Base-by-base conservation (phyloP, 2,888 invertebrate genomes). In the Exephanes ischioxanthus region DNA sequence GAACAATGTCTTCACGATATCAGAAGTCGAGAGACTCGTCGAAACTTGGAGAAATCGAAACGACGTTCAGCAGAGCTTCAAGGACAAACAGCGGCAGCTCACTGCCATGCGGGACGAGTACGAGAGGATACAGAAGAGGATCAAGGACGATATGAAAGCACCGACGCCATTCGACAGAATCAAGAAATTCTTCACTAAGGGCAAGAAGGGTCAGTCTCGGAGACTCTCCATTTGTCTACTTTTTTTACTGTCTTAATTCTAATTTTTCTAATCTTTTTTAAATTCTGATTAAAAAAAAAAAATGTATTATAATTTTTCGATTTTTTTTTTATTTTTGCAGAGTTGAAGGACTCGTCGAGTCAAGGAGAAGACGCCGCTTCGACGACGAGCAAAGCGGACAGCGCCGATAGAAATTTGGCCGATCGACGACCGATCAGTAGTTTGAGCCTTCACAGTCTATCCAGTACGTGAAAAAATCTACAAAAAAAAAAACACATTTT, bases 1-100 rank as follows among this genome's bases (percentile, higher is more conserved):
- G 93, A 98, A 98, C 91, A 97, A 98, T 91, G 97, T 98, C 3
- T 97, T 97, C 88, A 97, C 97, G 0, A 97, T 98, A 91, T 95
- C 96, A 0, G 97, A 98, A 94, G 97, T 98, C 0, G 98, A 98
- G 93, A 96, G 97, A 89, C 94, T 98, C 73, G 98, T 98, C 0
- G 97, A 97, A 93, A 97, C 97, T 91, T 98, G 98, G 98, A 96
- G 96, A 91, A 97, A 97, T 89, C 95, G 98, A 80, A 97, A 98
- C 90, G 98, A 98, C 93, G 98, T 98, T 0, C 97, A 97, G 90
- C 97, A 97, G 90, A 98, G 97, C 1, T 96, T 97, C 89, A 97
- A 97, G 91, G 98, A 98, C 88, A 98, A 98, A 91, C 97, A 97
- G 92, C 97, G 97, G 77, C 97, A 98, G 90, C 94, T 98, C 81